Evolutionary conservation across 30 jellyfish, hydroid and myxozoan genomes (phyloP).

Genomic region (Aurelia coerulea): DNA sequence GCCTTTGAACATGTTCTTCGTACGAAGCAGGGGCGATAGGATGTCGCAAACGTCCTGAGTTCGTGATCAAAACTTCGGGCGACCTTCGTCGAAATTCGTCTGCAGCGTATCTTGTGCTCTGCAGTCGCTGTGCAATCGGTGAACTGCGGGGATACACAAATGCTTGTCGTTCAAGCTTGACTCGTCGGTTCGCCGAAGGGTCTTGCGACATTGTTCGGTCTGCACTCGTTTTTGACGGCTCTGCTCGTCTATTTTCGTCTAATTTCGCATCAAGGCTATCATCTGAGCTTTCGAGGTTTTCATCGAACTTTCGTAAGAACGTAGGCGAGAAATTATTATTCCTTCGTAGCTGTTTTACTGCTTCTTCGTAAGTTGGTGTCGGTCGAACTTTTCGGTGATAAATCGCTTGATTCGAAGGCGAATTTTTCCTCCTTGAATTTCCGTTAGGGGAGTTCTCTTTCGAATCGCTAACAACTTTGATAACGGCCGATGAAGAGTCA

Average conservation of each 20-base stretch:
- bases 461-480: slow-evolving; percentile 32
- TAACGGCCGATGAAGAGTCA: slow-evolving; percentile 39
- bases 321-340: slow-evolving; percentile 41
- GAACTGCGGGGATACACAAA: slow-evolving; percentile 11
- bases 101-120: slow-evolving; percentile 27
- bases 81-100: slow-evolving; percentile 40
- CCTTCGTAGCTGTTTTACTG: slow-evolving; percentile 44
- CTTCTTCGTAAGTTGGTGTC: slow-evolving; percentile 77
- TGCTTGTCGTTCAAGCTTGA: slow-evolving; percentile 36
- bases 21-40: slow-evolving; percentile 89
- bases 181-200: background rate
- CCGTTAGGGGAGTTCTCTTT: slow-evolving; percentile 30
- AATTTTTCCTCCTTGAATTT: slow-evolving; percentile 25
- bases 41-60: slow-evolving; percentile 78
- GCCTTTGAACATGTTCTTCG: slow-evolving; percentile 88
- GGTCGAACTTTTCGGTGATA: slow-evolving; percentile 72
- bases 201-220: background rate
- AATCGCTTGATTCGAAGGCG: slow-evolving; percentile 44
- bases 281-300: slow-evolving; percentile 30
- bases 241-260: slow-evolving; percentile 5
- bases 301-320: slow-evolving; percentile 18
- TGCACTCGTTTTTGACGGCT: background rate
- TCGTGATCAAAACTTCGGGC: slow-evolving; percentile 61
- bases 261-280: slow-evolving; percentile 42
- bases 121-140: slow-evolving; percentile 48